phyloP scores from a whole-genome alignment of 2,888 invertebrate species.

The Meloe dianella region DNA sequence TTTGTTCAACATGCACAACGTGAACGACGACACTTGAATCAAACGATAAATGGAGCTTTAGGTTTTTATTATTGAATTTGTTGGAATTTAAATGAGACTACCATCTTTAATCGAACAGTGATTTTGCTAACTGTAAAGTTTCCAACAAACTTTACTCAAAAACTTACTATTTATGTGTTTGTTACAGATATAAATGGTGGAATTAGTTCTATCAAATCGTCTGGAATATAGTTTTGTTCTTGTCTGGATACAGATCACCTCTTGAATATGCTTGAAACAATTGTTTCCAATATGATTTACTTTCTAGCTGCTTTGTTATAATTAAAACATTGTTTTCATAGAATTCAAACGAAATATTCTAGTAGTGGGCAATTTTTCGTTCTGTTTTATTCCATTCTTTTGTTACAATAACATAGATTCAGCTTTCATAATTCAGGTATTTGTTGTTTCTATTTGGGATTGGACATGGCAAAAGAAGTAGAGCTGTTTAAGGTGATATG shows the following conservation, averaged over 20 bases:
- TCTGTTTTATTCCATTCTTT: not conserved
- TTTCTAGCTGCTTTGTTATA: conserved; percentile 3
- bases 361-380: too few relatives aligned
- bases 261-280: not conserved
- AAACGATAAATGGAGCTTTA: conserved; percentile 4
- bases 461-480: conserved; percentile 14
- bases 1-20: conserved; percentile 2
- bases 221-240: not conserved
- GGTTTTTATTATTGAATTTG: conserved; percentile 2
- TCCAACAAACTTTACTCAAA: not conserved
- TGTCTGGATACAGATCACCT: too few relatives aligned
- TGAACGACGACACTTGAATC: not conserved
- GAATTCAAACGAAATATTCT: not conserved
- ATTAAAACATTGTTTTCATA: not conserved
- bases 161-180: not conserved
- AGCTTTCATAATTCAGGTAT: conserved; percentile 13
- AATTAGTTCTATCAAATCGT: not conserved
- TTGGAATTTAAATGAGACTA: not conserved
- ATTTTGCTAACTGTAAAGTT: not conserved
- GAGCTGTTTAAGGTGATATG: conserved; percentile 18
- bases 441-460: conserved; percentile 14
- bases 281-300: not conserved
- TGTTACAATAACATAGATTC: conserved; percentile 8
- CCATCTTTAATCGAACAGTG: not conserved
- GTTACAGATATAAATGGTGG: not conserved